Conservation (phyloP, 1,140 invertebrate genomes). For the Dreissena rostriformis region DNA sequence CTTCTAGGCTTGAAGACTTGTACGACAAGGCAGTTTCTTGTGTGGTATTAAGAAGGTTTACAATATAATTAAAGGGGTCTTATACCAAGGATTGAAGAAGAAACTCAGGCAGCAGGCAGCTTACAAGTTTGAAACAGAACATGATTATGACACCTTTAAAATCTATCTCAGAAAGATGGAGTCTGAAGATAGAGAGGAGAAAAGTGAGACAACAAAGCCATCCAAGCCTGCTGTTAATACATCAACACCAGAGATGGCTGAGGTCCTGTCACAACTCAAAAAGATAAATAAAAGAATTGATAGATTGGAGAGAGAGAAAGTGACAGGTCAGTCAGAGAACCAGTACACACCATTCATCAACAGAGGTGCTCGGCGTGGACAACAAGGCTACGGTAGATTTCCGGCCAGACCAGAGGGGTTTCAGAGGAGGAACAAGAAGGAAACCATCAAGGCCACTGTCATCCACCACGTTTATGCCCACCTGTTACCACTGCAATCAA, state of each 20-base stretch:
- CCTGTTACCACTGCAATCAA: slow-evolving; percentile 9
- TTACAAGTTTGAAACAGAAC: slow-evolving; percentile 10
- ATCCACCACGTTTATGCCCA: neutral
- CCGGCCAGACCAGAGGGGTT: neutral
- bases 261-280: slow-evolving; percentile 1
- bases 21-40: slow-evolving; percentile 17
- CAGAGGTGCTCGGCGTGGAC: neutral
- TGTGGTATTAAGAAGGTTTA: neutral
- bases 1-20: slow-evolving; percentile 25
- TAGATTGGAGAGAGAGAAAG: slow-evolving; percentile 5
- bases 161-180: slow-evolving; percentile 28
- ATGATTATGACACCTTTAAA: slow-evolving; percentile 35
- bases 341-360: neutral
- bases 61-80: slow-evolving; percentile 18
- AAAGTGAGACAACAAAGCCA: neutral
- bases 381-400: slow-evolving; percentile 1
- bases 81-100: slow-evolving; percentile 7
- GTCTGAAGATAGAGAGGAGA: neutral
- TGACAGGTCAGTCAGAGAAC: neutral
- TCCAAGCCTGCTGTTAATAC: too few relatives aligned
- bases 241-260: neutral
- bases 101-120: slow-evolving; percentile 4
- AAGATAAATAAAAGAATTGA: slow-evolving; percentile 7
- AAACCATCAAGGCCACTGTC: neutral
- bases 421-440: neutral